Conservation (phyloP, 1,140 invertebrate genomes). For the Neotoxoptera formosana region DNA sequence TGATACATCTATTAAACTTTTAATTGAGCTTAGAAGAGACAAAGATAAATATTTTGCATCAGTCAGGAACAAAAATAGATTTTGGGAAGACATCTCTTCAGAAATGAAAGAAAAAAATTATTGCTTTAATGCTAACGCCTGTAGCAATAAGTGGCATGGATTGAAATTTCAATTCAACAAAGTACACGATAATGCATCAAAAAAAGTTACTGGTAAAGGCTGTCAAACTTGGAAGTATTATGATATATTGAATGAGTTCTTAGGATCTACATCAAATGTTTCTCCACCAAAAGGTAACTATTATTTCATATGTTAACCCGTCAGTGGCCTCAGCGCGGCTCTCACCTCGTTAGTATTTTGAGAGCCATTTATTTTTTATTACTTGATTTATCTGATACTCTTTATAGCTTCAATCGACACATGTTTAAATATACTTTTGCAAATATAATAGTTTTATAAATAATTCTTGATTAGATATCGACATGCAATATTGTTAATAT, state of each 20-base stretch:
- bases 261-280: not conserved
- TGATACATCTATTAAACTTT: not conserved
- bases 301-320: no score
- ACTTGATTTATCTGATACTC: no score
- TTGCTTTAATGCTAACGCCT: not conserved
- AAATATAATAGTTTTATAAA: no score
- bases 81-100: not conserved
- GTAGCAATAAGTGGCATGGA: not conserved
- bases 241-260: not conserved
- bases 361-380: no score
- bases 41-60: not conserved
- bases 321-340: no score
- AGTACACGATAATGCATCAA: not conserved
- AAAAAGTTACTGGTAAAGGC: not conserved
- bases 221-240: not conserved
- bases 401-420: no score
- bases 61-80: not conserved
- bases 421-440: no score
- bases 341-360: no score
- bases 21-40: not conserved
- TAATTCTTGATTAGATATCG: no score
- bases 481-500: no score
- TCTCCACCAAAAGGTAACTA: not conserved
- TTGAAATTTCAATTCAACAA: not conserved
- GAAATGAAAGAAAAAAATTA: not conserved